Evolutionary conservation across 2,113 vertebrate genomes (phyloP), one percentile per base, ranked within the genome.

Genomic region (Apaloderma vittatum): DNA sequence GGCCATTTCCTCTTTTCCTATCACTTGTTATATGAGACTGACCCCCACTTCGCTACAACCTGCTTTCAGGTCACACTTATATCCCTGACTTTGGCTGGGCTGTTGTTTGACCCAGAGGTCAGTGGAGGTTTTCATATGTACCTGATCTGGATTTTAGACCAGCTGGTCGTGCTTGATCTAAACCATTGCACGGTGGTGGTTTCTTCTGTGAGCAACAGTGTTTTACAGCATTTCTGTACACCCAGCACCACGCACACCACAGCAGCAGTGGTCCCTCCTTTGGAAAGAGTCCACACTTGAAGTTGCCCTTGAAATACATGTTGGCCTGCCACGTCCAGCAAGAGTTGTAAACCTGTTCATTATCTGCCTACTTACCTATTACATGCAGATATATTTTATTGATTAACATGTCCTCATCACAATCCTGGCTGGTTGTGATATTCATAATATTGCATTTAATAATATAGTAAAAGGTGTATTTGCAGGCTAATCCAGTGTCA

Each of bases 171-270:
- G 8, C 12, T 76, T 80, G 19, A 2, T 73, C 40, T 52, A 45
- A 70, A 22, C 40, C 19, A 4, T 30, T 65, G n/a, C 1, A 1
- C 58, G 29, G 22, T 78, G 62, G 9, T 76, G 37, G 24, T 52
- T 73, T 65, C 17, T 48, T 34, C 37, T 13, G 24, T 14, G 32
- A 61, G 51, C 23, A 52, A 9, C 45, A 46, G 26, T 1, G 1
- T 3, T 55, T 68, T 73, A 17, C 34, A 65, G 45, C 30, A 27
- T 5, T 11, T 19, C 34, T 83, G 34, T n/a, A 11, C 4, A 4
- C 12, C 9, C 24, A 65, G 1, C 6, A 3, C 24, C 48, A 7
- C 9, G 27, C 15, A 0, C 14, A 32, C 21, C 27, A 7, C 30
- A 54, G 48, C 66, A 72, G 48, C 1, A 0, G 9, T 26, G 10